Conservation (phyloP, 2,888 invertebrate species). For the Hypercompe scribonia region DNA sequence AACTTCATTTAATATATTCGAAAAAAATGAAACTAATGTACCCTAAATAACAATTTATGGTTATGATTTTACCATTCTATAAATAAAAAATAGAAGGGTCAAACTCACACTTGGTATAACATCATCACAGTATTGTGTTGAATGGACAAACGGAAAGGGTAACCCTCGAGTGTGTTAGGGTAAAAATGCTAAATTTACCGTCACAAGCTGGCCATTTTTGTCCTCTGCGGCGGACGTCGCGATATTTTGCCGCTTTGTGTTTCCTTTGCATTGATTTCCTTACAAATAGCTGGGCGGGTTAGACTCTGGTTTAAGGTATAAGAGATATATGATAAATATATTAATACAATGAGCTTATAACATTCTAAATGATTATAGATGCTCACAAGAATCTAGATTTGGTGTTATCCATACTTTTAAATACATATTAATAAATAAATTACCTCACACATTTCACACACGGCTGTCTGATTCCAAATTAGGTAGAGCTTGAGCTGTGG, state of each 20-base stretch:
- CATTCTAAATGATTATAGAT: background rate
- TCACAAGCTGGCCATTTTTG: conserved; percentile 72
- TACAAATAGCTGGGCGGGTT: conserved; percentile 69
- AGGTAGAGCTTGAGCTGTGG: no score
- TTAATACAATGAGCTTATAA: background rate
- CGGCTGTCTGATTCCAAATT: no score
- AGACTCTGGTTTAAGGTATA: conserved; percentile 47
- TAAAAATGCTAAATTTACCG: conserved; percentile 76
- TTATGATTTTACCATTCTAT: conserved; percentile 70
- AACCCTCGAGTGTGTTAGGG: conserved; percentile 44
- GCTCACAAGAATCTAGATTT: background rate
- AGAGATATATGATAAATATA: conserved; percentile 1
- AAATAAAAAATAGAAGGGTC: conserved; percentile 80
- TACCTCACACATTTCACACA: no score
- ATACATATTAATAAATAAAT: no score
- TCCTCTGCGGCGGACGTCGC: conserved; percentile 78
- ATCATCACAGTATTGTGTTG: conserved; percentile 73
- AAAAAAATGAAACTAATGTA: conserved; percentile 75
- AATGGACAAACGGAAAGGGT: conserved; percentile 75
- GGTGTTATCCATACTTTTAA: background rate
- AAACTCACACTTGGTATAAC: conserved; percentile 76
- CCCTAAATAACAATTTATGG: conserved; percentile 79
- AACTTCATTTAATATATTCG: conserved; percentile 13
- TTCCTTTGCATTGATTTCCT: conserved; percentile 81
- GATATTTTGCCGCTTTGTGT: conserved; percentile 81